Evolutionary conservation across 2,888 invertebrate genomes (phyloP), one percentile per base, ranked within the genome.

Genomic region (Nezara viridula): DNA sequence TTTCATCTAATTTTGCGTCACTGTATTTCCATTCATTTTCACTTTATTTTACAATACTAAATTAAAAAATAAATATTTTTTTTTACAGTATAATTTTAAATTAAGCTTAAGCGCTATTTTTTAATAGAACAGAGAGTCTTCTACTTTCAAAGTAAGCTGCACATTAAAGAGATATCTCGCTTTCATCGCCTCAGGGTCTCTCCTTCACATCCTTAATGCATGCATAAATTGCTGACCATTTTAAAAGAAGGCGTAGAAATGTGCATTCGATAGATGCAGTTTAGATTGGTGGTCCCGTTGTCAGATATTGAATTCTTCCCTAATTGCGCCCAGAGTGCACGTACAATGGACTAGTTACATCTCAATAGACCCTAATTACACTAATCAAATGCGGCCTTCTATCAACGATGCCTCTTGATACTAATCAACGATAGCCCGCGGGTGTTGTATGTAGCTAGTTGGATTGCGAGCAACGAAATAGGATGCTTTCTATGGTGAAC

Each of bases 261-360:
- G 66, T 66, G 32, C 66, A 66, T 19, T 66, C 2, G 19, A 66
- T 16, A 60, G 60, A 60, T 60, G 60, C 60, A 60, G 60, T 60
- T 60, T 60, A 60, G 60, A 60, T 60, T 60, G 9, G 60, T 27
- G 27, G 60, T 60, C 60, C 60, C 60, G 60, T 60, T 60, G 14
- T 60, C 60, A 37, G 66, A 37, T 73, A 37, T 66, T 9, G 66
- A 16, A 73, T 37, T 37, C 66, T 73, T 73, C 37, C 66, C 66
- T 73, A 21, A 73, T 73, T 73, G 66, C 32, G 66, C 0, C 37
- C 66, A 27, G 32, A 73, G 66, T 73, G 37, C 66, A 73, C 66
- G 66, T 73, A 73, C 66, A 73, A 73, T 73, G 66, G 37, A 73
- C 66, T 73, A 37, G 66, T 73, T 73, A 73, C 66, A 73, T 37